Base-by-base conservation (phyloP, 2,113 vertebrate species). In the Vulpes lagopus region DNA sequence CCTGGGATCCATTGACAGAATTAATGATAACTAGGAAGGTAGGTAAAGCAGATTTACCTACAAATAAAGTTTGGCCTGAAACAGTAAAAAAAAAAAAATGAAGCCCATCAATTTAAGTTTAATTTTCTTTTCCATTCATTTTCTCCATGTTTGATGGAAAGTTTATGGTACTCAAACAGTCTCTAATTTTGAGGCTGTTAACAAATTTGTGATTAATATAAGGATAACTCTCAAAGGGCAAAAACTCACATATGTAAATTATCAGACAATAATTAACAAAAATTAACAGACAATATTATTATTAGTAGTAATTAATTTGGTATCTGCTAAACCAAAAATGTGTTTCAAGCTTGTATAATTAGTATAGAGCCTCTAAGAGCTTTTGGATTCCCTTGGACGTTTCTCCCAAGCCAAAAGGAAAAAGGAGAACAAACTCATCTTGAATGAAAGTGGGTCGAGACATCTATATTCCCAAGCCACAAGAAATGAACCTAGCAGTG, bases 261-360 rank as follows among this genome's bases (percentile, higher is more conserved):
- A 86, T 35, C 19, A 90, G 23, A 64, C 2, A 43, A 23, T 86
- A 95, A 92, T 27, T 93, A 43, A 83, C 0, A 91, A 43, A 43
- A 43, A 43, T 43, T 43, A 8, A 43, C 43, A 43, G 43, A 43
- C 43, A 43, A 1, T 43, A 43, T 43, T 43, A 43, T 5, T 43
- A 43, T 43, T 43, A 43, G 7, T 43, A 43, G 7, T 43, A 43
- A 43, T 43, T 43, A 43, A 43, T 43, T 43, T 43, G 32, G 20
- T 91, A 92, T 59, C 49, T 90, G 35, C 55, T 80, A 91, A 94
- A 27, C 73, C 92, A 71, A 84, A 89, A 93, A 59, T 86, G 27
- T 22, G 73, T 22, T 74, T 92, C 0, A 5, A 55, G 9, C 7
- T n/a, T 57, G 9, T 10, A 1, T 86, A n/a, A 67, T 43, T 80